Evolutionary conservation across 2,797 vertebrate species (phyloP).

Genomic region (Ceryle rudis): DNA sequence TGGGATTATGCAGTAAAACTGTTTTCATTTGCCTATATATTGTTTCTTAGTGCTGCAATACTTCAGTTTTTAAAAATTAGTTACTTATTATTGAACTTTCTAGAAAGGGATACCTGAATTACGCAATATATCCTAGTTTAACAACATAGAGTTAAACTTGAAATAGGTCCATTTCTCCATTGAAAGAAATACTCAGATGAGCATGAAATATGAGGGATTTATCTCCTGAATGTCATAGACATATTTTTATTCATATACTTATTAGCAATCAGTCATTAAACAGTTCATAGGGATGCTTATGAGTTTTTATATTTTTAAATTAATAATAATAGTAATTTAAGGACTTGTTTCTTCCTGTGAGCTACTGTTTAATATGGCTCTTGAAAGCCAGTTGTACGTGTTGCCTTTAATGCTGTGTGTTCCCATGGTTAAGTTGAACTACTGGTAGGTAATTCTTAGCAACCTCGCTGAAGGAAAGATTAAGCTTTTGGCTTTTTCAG

Average conservation of each 20-base stretch:
- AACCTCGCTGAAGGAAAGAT: not conserved
- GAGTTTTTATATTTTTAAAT: not conserved
- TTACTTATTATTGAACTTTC: not conserved
- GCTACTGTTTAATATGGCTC: not conserved
- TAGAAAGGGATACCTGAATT: not conserved
- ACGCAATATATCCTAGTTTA: not conserved
- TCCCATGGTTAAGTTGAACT: not conserved
- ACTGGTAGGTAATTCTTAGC: not conserved
- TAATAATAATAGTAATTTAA: not conserved
- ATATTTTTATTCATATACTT: fast-evolving
- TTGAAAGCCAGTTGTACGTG: not conserved
- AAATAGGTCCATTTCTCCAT: not conserved
- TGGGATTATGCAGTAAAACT: not conserved
- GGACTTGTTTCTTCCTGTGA: not conserved
- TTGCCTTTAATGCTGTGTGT: not conserved
- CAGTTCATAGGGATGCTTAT: no score
- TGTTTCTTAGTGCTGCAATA: not conserved
- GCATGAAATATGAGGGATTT: not conserved
- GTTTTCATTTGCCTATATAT: not conserved
- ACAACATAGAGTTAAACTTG: fast-evolving
- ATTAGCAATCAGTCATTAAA: not conserved
- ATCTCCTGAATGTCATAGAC: not conserved
- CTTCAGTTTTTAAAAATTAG: not conserved
- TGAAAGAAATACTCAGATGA: not conserved
- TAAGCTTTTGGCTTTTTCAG: not conserved